phyloP scores from a whole-genome alignment of 2,888 invertebrate species.

The Diabrotica balteata region DNA sequence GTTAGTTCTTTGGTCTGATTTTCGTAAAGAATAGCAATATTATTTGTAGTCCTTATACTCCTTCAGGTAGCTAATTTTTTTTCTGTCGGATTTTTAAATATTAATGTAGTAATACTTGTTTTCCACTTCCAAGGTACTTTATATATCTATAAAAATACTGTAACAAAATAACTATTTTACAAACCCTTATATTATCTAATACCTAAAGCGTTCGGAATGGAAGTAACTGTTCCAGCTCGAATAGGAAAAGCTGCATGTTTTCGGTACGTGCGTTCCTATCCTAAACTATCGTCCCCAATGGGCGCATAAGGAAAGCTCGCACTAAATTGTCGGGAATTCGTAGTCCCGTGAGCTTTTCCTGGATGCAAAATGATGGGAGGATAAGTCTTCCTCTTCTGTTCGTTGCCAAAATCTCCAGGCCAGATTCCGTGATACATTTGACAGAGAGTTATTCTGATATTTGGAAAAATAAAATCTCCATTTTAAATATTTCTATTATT shows the following conservation, averaged over 20 bases:
- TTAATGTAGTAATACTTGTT: no score
- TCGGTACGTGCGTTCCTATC: conserved; percentile 23
- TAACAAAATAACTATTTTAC: no score
- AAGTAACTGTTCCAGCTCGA: conserved; percentile 5
- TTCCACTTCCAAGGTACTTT: no score
- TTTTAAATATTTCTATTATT: no score
- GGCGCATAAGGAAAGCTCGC: conserved; percentile 51
- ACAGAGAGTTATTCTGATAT: neutral
- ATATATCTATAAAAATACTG: no score
- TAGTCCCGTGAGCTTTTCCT: conserved; percentile 40
- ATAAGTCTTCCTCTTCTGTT: conserved; percentile 8
- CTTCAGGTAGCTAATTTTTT: no score
- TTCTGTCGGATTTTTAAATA: no score
- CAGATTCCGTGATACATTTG: neutral
- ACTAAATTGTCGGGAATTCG: conserved; percentile 57
- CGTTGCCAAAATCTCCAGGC: neutral
- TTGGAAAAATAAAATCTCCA: no score
- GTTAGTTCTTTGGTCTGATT: no score
- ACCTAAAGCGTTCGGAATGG: neutral
- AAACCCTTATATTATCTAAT: no score
- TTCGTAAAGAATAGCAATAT: no score
- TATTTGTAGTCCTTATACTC: no score
- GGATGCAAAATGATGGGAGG: conserved; percentile 31
- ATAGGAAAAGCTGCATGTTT: conserved; percentile 26
- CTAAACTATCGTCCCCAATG: conserved; percentile 56